Evolutionary conservation across 2,113 vertebrate genomes (phyloP), one percentile per base, ranked within the genome.

Genomic region (Porphyrio hochstetteri): DNA sequence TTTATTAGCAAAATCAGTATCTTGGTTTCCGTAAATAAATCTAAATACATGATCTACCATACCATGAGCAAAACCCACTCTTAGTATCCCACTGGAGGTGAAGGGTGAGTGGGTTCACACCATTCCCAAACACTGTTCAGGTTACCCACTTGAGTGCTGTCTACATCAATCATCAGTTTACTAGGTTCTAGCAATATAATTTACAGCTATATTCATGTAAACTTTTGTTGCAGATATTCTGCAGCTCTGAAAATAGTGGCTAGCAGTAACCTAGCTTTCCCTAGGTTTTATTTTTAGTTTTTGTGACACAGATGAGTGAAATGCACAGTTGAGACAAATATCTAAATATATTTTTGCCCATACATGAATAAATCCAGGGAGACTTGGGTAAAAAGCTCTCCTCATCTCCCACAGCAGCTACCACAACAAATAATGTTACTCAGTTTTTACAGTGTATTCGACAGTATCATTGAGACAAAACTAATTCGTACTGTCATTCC

Each of bases 221-320:
- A 70, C 6, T 21, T 79, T 90, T 57, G 36, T 40, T 61, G 20
- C 23, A 86, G 29, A 40, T 55, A 79, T 18, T 70, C 61, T 76
- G 48, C 61, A 61, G 40, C 50, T 61, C 59, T 13, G 25, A 38
- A 77, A 85, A 74, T 2, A 90, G 31, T 64, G 55, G 25, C n/a
- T 78, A 82, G 55, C 4, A 91, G 61, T 63, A 91, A 38, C 3
- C 10, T 65, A n/a, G 28, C 8, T 80, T 93, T 59, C 15, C 38
- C 27, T 68, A 17, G 55, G 28, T 81, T 86, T 94, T 93, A 70
- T 90, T 93, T 92, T 93, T 60, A 93, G 59, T 8, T 81, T 79
- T 90, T 71, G 56, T 78, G 86, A 93, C 65, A 91, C 44, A 88
- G 77, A 92, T 90, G 33, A 81, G 52, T 40, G 40, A 95, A 95